Evolutionary conservation across 2,888 invertebrate species (phyloP).

Genomic region (Selenia dentaria): DNA sequence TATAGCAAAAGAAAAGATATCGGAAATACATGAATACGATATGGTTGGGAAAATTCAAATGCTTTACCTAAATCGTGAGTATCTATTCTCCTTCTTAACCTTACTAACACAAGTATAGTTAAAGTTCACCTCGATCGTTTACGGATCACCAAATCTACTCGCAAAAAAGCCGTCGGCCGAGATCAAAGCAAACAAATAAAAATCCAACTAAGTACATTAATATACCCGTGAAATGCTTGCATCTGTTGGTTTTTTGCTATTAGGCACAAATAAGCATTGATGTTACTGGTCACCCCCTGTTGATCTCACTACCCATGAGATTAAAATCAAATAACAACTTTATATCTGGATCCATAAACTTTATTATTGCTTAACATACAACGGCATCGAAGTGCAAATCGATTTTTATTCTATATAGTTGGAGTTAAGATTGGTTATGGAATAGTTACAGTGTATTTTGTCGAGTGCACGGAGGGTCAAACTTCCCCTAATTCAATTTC

Average conservation of each 20-base stretch:
- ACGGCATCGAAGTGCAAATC: neutral
- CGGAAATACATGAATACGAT: no score
- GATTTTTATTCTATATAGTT: conserved; percentile 2
- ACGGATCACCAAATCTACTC: conserved; percentile 37
- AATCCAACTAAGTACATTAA: conserved; percentile 81
- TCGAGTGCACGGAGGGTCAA: conserved; percentile 63
- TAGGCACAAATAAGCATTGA: conserved; percentile 81
- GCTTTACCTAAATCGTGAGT: no score
- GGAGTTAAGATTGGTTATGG: conserved; percentile 24
- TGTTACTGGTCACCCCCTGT: conserved; percentile 61
- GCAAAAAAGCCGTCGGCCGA: conserved; percentile 44
- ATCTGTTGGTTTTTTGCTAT: conserved; percentile 83
- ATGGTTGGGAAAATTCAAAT: no score
- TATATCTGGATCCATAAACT: neutral
- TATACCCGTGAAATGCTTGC: conserved; percentile 82
- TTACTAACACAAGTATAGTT: no score
- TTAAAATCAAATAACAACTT: conserved; percentile 21
- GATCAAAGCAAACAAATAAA: conserved; percentile 77
- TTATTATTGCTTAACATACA: neutral
- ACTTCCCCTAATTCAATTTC: conserved; percentile 75
- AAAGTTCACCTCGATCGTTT: no score
- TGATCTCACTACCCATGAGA: conserved; percentile 23
- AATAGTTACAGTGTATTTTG: conserved; percentile 10
- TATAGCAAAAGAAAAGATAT: no score
- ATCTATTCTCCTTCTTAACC: no score